A percentile compares a stretch with the other conserved stretches of the same genome.
These are phyloP conservation scores for Nyctalus aviator DNA, from an alignment of 2,797 vertebrate genomes.

Conservation along the genomic window DNA sequence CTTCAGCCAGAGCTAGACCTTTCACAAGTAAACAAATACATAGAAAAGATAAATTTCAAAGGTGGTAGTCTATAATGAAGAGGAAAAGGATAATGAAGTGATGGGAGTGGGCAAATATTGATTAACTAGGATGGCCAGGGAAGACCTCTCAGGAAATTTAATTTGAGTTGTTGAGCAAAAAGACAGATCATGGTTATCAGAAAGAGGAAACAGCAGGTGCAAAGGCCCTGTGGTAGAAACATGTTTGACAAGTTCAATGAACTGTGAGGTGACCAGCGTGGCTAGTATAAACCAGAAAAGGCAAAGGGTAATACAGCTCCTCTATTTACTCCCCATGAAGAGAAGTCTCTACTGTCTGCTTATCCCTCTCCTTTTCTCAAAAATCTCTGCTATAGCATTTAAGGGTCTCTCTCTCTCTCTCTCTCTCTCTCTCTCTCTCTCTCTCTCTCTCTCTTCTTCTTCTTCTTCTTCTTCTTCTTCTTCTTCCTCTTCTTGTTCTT, in stretches of 20 bases:
- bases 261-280: not conserved
- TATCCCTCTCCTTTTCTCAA: not conserved
- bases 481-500: no score
- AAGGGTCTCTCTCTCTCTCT: no score
- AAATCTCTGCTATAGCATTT: not conserved
- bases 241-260: not conserved
- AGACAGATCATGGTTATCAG: not conserved
- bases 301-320: not conserved
- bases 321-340: not conserved
- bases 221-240: not conserved
- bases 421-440: not conserved
- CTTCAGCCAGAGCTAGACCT: not conserved
- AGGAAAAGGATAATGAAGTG: not conserved
- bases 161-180: not conserved
- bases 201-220: not conserved
- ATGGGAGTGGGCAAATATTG: fast-evolving
- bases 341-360: not conserved
- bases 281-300: not conserved
- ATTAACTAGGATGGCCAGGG: not conserved
- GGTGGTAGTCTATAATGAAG: not conserved
- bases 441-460: no score
- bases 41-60: not conserved
- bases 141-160: not conserved
- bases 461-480: no score
- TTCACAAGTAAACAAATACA: not conserved